Base-by-base conservation (phyloP, 2,888 invertebrate species). In the Hyposoter didymator region DNA sequence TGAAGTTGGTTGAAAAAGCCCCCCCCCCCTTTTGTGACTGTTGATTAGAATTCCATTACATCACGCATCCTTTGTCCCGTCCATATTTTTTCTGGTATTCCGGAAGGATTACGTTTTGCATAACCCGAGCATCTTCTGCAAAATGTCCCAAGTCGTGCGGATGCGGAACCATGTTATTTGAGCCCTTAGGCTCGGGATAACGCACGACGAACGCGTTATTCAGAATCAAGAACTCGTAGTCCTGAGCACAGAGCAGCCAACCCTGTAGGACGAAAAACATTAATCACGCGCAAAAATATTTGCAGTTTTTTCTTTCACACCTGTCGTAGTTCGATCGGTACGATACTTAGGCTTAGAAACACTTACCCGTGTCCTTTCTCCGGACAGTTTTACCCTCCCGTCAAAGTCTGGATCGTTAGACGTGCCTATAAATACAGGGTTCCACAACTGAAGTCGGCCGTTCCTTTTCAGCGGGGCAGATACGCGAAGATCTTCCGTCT, bases 381-480 rank as follows among this genome's bases (percentile, higher is more conserved):
- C 39, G 8, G 5, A 39, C 0, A 39, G 0, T 8, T 0, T 39
- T 39, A 98, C 96, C 91, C 98, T 95, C 93, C 98, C 98, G 89
- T 98, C 98, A 93, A 98, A 98, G 88, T 97, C 95, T 0, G 98
- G 98, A 91, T 98, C 98, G 28, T 95, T 95, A 93, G 98, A 97
- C 0, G 98, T 98, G 22, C 98, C 98, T 84, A 99, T 98, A 92
- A 97, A 98, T 89, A 98, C 98, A 12, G 98, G 98, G 94, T 98
- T 98, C 98, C 98, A 98, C 93, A 97, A 97, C 45, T 97, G 95
- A 93, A 96, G 97, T 90, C 96, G 96, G 17, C 97, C 97, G 35
- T 95, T 96, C 72, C 98, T 95, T 91, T 98, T 98, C 45, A 97
- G 98, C 17, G 96, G 96, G 94, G 98, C 97, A 93, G 98, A 98